Percentiles rank a stretch among this genome's conserved stretches.
Evolutionary conservation across 2,888 invertebrate genomes (phyloP).

Genomic region (Rhogogaster chlorosoma): DNA sequence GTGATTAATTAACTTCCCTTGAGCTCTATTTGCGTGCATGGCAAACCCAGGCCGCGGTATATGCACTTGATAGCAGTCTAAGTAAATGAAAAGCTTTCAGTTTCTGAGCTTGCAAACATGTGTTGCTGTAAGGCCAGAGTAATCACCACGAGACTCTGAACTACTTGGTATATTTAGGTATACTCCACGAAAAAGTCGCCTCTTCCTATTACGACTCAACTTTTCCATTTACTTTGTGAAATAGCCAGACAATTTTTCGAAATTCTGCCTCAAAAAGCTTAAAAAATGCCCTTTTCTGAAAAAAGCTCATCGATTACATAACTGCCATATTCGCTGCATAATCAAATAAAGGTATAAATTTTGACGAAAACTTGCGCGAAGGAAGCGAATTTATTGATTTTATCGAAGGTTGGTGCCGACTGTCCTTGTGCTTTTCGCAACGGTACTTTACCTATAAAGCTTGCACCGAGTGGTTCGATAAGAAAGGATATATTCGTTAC

Average conservation of each 20-base stretch:
- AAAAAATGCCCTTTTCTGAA: not conserved
- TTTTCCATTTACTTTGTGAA: not conserved
- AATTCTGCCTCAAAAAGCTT: not conserved
- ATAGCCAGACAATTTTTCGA: not conserved
- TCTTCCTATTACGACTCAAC: not conserved
- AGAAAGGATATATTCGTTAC: not conserved
- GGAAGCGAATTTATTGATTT: not conserved
- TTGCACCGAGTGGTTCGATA: not conserved
- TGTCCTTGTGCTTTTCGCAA: slow-evolving; percentile 4
- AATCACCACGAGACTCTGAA: not conserved
- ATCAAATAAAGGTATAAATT: not conserved
- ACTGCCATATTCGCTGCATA: not conserved
- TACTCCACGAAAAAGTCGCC: not conserved
- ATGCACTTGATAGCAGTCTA: not conserved
- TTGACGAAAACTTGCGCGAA: not conserved
- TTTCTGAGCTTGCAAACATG: slow-evolving; percentile 10
- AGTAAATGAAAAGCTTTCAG: slow-evolving; percentile 1
- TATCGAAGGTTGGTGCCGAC: slow-evolving; percentile 1
- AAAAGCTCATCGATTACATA: not conserved
- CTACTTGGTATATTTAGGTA: not conserved
- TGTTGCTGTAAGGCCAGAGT: not conserved
- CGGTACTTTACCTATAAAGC: not conserved
- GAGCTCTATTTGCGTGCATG: not conserved
- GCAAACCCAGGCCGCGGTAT: not conserved
- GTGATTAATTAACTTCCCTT: slow-evolving; percentile 8